phyloP scores from a whole-genome alignment of 2,113 vertebrate genomes.

The Heterochromis multidens region DNA sequence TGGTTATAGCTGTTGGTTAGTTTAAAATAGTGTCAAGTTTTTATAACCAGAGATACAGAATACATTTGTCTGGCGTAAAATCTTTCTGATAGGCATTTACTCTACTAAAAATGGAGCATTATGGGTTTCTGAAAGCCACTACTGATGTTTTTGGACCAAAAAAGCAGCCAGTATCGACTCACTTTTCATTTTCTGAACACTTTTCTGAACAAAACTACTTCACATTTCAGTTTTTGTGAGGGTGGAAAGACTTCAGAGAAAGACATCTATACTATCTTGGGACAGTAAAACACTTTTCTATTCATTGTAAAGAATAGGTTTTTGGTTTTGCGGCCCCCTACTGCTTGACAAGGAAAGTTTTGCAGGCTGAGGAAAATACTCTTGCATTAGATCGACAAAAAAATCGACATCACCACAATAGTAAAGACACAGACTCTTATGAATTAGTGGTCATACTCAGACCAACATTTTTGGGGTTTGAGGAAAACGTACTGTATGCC shows the following conservation, averaged over 20 bases:
- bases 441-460: background rate
- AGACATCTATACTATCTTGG: background rate
- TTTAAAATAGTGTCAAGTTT: background rate
- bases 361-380: background rate
- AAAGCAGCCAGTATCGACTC: background rate
- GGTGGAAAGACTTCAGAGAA: background rate
- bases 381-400: background rate
- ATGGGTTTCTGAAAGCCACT: background rate
- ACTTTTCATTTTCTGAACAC: background rate
- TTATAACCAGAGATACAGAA: background rate
- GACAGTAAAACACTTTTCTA: background rate
- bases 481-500: background rate
- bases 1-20: background rate
- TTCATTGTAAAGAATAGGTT: background rate
- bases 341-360: background rate
- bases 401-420: background rate
- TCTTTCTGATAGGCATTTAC: background rate
- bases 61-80: background rate
- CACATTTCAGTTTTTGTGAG: background rate
- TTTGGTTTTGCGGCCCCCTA: background rate
- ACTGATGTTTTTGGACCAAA: background rate
- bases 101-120: background rate
- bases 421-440: background rate
- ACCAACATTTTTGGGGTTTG: background rate
- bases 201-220: background rate